Evolutionary conservation across 2,888 invertebrate species (phyloP), one percentile per base, ranked within the genome.

Genomic region (Saturnia japonica): DNA sequence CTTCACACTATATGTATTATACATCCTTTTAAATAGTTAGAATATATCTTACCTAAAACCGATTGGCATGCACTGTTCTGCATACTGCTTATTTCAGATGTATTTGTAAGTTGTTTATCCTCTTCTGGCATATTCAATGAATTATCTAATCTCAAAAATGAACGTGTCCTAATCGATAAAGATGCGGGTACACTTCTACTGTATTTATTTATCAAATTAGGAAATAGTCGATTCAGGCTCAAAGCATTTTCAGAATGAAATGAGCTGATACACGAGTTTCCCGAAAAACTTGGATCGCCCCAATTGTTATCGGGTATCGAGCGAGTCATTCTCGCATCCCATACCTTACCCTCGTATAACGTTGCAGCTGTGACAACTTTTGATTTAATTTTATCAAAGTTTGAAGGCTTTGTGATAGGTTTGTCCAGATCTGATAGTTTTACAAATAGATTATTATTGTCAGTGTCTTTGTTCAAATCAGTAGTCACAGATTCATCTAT

Each of bases 351-450:
- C 75, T 88, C 75, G 76, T 83, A 74, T 75, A 75, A 76, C 7
- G 75, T 74, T 4, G 78, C 68, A 12, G 82, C 74, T 4, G 78
- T 75, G 25, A 86, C 85, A 1, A 83, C 76, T 78, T 95, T 95
- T 54, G 76, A 78, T 40, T 71, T 64, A 45, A 84, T 82, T 78
- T 96, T 96, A 83, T 97, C 97, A 85, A 97, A 94, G 84, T 97
- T 97, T 0, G 97, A 97, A 8, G 97, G 90, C 78, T 94, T 95
- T 60, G 75, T 40, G 45, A 75, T 72, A 47, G 86, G 86, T 79
- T 96, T 96, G 83, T 97, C 97, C 85, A 97, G 94, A 84, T 97
- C 97, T 1, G 97, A 97, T 11, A 97, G 90, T 81, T 96, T 96
- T 0, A 97, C 97, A 83, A 97, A 96, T 70, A 92, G 90, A 75